Base-by-base conservation (phyloP, 1,140 invertebrate species). In the Drosophila orosa region DNA sequence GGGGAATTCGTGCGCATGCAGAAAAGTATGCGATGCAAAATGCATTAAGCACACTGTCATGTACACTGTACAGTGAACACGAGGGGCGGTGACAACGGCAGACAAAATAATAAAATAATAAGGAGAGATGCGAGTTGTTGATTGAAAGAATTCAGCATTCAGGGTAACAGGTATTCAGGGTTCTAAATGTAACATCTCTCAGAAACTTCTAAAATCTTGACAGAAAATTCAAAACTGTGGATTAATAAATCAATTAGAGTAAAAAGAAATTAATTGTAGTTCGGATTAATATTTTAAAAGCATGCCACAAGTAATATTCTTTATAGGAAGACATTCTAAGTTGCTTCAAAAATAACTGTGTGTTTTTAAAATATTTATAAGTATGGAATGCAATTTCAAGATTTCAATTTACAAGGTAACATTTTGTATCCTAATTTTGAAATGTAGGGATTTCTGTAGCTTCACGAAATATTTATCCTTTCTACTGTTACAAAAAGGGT, bases 11-110 rank as follows among this genome's bases (percentile, higher is more conserved):
- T 81, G 78, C 61, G 67, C 47, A 74, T 61, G 74, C 80, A 73
- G 63, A 83, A 83, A 78, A 78, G 63, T 78, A 78, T 78, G 69
- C 76, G 60, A 68, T 61, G 68, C 48, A 74, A 81, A 87, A 86
- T 81, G 72, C 78, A 87, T 87, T 76, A 86, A 78, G 65, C 67
- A 67, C 67, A 57, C 82, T 87, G 83, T 86, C 83, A 80, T 79
- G 69, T 86, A 85, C 83, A 81, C 75, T 74, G 62, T 67, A 52
- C 61, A 74, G 69, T 67, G 76, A 22, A 58, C 47, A 63, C 79
- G 22, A 56, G 42, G 48, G 61, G 35, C 60, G 27, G 73, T 17
- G 60, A 75, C 71, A 71, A 40, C 29, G 35, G 22, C 40, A 45
- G 19, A 8, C 31, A 54, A 55, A 65, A 73, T 39, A 27, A 62